These are phyloP conservation scores for Chrysolina haemoptera DNA, from an alignment of 2,888 invertebrate species.

Conservation along the genomic window DNA sequence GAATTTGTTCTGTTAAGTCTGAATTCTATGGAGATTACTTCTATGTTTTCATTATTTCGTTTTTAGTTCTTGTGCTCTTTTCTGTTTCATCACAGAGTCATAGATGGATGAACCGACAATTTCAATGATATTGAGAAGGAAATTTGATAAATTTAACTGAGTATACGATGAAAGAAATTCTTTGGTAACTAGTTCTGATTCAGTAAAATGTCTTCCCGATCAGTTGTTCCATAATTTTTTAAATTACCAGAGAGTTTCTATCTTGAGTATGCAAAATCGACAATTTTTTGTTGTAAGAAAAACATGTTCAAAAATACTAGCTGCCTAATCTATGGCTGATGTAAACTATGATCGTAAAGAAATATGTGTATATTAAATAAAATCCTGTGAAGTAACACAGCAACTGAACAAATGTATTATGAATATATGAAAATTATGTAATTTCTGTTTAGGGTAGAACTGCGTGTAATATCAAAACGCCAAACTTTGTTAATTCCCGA, in stretches of 20 bases:
- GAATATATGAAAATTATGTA: neutral
- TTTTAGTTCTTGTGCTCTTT: neutral
- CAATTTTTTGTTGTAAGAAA: slow-evolving; percentile 36
- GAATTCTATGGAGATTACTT: slow-evolving; percentile 50
- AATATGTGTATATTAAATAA: slow-evolving; percentile 63
- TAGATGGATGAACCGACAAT: neutral
- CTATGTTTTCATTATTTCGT: neutral
- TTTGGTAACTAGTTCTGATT: slow-evolving; percentile 43
- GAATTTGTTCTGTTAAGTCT: slow-evolving; percentile 53
- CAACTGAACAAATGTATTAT: slow-evolving; percentile 54
- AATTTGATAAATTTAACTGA: slow-evolving; percentile 57
- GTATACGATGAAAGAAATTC: slow-evolving; percentile 55
- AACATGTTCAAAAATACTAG: slow-evolving; percentile 57
- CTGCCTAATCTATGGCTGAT: slow-evolving; percentile 62
- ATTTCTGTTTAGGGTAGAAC: slow-evolving; percentile 29
- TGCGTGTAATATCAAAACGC: slow-evolving; percentile 34
- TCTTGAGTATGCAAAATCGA: slow-evolving; percentile 32
- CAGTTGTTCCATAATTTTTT: neutral
- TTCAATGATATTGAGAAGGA: slow-evolving; percentile 4
- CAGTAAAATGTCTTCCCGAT: slow-evolving; percentile 25
- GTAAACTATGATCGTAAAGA: slow-evolving; percentile 63
- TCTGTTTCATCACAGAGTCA: neutral
- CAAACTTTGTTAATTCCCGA: no score
- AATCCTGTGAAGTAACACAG: slow-evolving; percentile 62
- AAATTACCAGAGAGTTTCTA: slow-evolving; percentile 27